phyloP scores from a whole-genome alignment of 2,113 vertebrate genomes.

The Plecturocebus donacophilus region DNA sequence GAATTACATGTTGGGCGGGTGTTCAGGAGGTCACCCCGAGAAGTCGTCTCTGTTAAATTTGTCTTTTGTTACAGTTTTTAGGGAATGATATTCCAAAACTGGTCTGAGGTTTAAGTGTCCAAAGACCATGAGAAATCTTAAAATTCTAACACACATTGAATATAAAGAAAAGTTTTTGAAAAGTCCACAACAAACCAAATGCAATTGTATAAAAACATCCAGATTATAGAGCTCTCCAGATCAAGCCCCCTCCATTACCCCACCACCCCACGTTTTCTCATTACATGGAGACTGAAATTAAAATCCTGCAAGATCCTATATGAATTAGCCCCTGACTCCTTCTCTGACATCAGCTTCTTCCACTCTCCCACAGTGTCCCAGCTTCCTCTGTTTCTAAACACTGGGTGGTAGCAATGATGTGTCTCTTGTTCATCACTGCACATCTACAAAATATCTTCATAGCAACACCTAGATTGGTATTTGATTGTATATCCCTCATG shows the following conservation, averaged over 20 bases:
- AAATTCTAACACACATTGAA: neutral
- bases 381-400: neutral
- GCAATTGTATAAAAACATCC: neutral
- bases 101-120: neutral
- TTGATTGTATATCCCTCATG: neutral
- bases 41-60: neutral
- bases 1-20: neutral
- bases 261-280: neutral
- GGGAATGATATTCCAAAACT: neutral
- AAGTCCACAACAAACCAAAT: neutral
- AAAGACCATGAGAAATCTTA: neutral
- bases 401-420: neutral
- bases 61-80: constrained; percentile 11
- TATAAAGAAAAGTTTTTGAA: neutral
- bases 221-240: neutral
- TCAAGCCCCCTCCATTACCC: neutral
- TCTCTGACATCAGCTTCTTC: neutral
- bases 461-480: no score
- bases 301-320: neutral
- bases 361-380: no score
- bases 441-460: no score
- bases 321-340: neutral
- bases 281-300: neutral
- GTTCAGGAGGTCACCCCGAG: neutral
- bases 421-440: neutral